A percentile compares a stretch with the other conserved stretches of the same genome.
These are phyloP conservation scores for Halcyon leucocephala DNA, from an alignment of 2,797 vertebrate species.

Conservation along the genomic window DNA sequence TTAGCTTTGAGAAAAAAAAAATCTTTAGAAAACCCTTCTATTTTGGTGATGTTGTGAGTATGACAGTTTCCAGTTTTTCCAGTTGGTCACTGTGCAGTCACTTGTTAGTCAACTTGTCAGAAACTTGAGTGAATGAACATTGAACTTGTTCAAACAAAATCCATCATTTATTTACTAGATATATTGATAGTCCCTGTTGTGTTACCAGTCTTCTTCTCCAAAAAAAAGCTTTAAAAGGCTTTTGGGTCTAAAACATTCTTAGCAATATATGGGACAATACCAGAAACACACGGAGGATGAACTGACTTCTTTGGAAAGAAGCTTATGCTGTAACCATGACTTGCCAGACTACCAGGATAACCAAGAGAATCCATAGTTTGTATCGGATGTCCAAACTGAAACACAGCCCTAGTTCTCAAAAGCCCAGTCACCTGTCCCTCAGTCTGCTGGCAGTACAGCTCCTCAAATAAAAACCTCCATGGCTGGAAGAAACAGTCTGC, in stretches of 20 bases:
- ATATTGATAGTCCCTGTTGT: background rate
- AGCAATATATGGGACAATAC: accelerated
- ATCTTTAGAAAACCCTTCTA: background rate
- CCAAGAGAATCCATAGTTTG: background rate
- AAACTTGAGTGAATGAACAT: background rate
- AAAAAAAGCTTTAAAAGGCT: background rate
- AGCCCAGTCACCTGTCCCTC: background rate
- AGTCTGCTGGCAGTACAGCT: background rate
- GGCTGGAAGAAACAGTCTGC: background rate
- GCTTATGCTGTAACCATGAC: background rate
- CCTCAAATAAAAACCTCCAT: background rate
- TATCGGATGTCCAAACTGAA: background rate
- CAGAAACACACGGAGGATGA: background rate
- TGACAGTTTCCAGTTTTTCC: background rate
- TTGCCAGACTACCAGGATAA: background rate
- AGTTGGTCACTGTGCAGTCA: background rate
- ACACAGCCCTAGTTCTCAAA: background rate
- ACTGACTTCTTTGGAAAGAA: background rate
- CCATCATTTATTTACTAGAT: background rate
- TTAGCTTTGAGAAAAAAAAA: background rate
- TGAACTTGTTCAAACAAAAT: background rate
- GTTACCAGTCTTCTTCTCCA: background rate
- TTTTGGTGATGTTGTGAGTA: background rate
- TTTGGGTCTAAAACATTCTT: background rate
- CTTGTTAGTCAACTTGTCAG: background rate